Evolutionary conservation across 2,888 invertebrate species (phyloP), one percentile per base, ranked within the genome.

Genomic region (Chalcis sispes): DNA sequence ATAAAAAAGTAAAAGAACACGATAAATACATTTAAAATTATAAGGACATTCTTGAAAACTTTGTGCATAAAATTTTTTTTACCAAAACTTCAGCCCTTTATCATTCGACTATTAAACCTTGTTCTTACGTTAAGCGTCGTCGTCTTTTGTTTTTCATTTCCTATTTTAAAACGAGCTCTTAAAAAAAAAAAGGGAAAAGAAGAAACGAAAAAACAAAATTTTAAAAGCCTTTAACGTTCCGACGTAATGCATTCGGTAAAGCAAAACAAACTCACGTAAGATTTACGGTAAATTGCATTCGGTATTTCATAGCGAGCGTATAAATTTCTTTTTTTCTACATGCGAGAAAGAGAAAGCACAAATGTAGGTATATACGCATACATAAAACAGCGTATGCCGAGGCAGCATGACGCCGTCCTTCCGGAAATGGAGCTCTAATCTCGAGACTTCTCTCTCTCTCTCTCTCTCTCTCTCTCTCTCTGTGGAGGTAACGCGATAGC

Each of bases 221-320:
- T n/a, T n/a, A 65, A 36, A 50, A 36, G 15, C 23, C 4, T 23
- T 25, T 65, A 23, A 52, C 66, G 52, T 61, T 59, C 66, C 13
- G 29, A 36, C 67, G 15, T 42, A 18, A 42, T n/a, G n/a, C n/a
- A n/a, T n/a, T n/a, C 61, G 56, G 20, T n/a, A n/a, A n/a, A n/a
- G n/a, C 25, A 50, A 71, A 42, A 27, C 61, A 13, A 5, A 20
- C 42, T 29, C 67, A 20, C 23, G 20, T 32, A 29, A 72, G 73
- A 74, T 74, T 74, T 61, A 62, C 59, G 67, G 67, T 61, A 67
- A 74, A 73, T 67, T 73, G 61, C 66, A 73, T 74, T 67, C 69
- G 59, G 54, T 69, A 74, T 62, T 56, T 69, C 62, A 69, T 36
- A 32, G 23, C 32, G 18, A 42, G n/a, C 20, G 8, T 52, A 61